Conservation (phyloP, 2,797 vertebrate genomes). For the Pyrocephalus nanus region DNA sequence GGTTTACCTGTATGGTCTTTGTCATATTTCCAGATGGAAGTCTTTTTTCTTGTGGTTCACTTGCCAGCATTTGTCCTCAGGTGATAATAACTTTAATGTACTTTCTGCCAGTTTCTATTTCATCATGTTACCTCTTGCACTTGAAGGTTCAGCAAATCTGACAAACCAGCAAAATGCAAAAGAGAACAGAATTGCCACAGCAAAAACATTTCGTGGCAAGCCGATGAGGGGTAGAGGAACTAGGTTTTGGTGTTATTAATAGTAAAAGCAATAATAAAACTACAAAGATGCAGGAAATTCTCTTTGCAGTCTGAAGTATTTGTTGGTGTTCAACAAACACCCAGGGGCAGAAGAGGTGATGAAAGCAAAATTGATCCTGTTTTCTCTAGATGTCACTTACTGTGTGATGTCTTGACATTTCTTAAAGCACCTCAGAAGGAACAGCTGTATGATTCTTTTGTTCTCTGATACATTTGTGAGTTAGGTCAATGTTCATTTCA, state of each 20-base stretch:
- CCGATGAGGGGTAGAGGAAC: neutral
- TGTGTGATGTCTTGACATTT: slow-evolving; percentile 6
- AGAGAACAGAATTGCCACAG: neutral
- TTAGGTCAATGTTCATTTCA: neutral
- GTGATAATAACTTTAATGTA: slow-evolving; percentile 58
- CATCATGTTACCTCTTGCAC: slow-evolving; percentile 20
- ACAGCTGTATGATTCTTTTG: neutral
- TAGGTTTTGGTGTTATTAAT: neutral
- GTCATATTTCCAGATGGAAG: slow-evolving; percentile 41
- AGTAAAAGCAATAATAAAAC: neutral
- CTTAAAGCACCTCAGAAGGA: neutral
- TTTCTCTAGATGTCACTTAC: slow-evolving; percentile 9
- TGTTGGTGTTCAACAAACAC: neutral
- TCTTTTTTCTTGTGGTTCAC: slow-evolving; percentile 22
- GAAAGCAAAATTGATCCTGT: slow-evolving; percentile 10
- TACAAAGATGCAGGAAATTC: neutral
- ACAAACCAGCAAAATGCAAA: slow-evolving; percentile 7
- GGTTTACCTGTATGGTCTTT: slow-evolving; percentile 7
- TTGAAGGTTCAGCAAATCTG: neutral
- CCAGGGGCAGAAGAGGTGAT: neutral
- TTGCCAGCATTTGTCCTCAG: slow-evolving; percentile 34
- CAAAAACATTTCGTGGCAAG: neutral
- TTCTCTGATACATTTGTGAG: neutral
- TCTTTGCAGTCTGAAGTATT: neutral
- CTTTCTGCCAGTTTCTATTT: slow-evolving; percentile 58